Evolutionary conservation across 2,888 invertebrate species (phyloP), one percentile per base, ranked within the genome.

Genomic region (Hypomecis punctinalis): DNA sequence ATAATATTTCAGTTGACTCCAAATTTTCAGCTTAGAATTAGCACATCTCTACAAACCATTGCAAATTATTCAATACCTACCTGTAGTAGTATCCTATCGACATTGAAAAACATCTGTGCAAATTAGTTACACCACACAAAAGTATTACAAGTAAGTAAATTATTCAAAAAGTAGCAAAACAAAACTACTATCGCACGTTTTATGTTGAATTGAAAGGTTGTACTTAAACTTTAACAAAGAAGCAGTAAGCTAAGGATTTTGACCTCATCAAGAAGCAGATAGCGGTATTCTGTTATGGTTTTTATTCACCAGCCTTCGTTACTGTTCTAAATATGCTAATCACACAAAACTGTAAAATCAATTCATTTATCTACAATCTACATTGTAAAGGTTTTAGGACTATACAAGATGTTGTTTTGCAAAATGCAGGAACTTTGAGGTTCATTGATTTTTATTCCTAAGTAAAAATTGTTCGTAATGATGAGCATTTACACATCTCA

Each of bases 231-330:
- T 49, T 10, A 42, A 10, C 42, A 61, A 13, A 61, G 46, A 63
- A 39, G 49, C 37, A 40, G 52, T 62, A 13, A 36, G 49, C 55
- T 39, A 55, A 65, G 67, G 66, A 68, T 68, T 55, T 71, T 69
- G 68, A 73, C 72, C 69, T 67, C 68, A 55, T 47, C 66, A 45
- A 54, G 42, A 35, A 5, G n/a, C 10, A 54, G 43, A 43, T 69
- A 69, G 67, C 66, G 61, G 68, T 72, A 63, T 60, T 59, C n/a
- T 11, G 62, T 47, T 61, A 66, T 64, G 56, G 63, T 49, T 63
- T 60, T 13, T 58, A 37, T 49, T 13, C 54, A 63, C 39, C n/a
- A 11, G 39, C 36, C 48, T 54, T 58, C 49, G 55, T 54, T 35
- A 11, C 36, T 58, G 61, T 43, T 35, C 57, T 46, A 48, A 36